Evolutionary conservation across 2,113 vertebrate species (phyloP).

Genomic region (Lophura nycthemera): DNA sequence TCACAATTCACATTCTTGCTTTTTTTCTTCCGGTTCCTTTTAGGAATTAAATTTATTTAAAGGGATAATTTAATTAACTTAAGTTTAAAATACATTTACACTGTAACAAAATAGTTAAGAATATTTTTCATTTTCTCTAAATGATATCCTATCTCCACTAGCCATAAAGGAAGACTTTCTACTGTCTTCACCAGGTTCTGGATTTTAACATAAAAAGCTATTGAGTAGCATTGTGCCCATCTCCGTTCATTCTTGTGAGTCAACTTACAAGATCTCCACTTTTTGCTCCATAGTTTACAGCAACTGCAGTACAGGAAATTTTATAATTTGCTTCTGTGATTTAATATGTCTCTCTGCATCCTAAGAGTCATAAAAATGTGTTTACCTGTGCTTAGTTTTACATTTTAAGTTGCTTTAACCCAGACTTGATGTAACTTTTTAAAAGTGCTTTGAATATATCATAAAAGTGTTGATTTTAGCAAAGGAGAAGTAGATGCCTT

Average conservation of each 20-base stretch:
- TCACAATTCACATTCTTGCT: not conserved
- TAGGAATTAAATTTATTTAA: not conserved
- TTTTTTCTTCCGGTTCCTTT: not conserved
- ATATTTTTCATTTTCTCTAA: not conserved
- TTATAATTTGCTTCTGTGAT: not conserved
- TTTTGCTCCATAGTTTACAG: not conserved
- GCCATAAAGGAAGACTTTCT: not conserved
- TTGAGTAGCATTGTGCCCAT: not conserved
- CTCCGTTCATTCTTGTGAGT: not conserved
- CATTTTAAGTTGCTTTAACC: not conserved
- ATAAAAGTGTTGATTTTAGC: not conserved
- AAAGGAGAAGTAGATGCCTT: not conserved
- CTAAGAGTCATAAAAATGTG: not conserved
- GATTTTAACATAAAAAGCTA: not conserved
- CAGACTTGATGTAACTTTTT: not conserved
- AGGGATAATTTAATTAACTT: not conserved
- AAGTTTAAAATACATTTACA: not conserved
- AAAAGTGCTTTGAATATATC: not conserved
- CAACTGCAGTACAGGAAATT: not conserved
- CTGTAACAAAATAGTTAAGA: not conserved
- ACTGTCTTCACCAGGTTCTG: not conserved
- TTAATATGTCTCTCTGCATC: not conserved
- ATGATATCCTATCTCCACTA: not conserved
- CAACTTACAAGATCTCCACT: not conserved
- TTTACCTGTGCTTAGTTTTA: not conserved